Evolutionary conservation across 1,140 invertebrate genomes (phyloP).

Genomic region (Brevipalpus yothersi): DNA sequence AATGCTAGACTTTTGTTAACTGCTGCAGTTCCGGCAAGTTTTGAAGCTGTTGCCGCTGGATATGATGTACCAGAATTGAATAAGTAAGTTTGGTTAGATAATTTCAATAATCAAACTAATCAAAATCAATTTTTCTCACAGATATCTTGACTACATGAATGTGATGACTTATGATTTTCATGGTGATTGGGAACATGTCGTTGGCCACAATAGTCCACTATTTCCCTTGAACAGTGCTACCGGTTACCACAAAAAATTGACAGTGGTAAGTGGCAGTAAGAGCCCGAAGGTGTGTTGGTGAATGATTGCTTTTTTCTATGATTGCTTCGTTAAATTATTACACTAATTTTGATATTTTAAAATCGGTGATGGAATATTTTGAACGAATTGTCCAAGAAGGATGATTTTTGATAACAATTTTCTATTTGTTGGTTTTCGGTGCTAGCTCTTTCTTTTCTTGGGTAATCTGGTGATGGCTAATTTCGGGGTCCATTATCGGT

Average conservation of each 20-base stretch:
- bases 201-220: slow-evolving; percentile 32
- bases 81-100: slow-evolving; percentile 44
- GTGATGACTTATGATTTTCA: slow-evolving; percentile 21
- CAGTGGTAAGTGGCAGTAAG: slow-evolving; percentile 12
- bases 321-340: too few relatives aligned
- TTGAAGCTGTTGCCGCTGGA: slow-evolving; percentile 71
- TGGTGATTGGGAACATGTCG: slow-evolving; percentile 14
- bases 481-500: too few relatives aligned
- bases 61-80: slow-evolving; percentile 71
- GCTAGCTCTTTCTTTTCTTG: too few relatives aligned
- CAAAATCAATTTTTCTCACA: background rate
- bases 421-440: too few relatives aligned
- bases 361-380: too few relatives aligned
- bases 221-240: slow-evolving; percentile 65
- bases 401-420: too few relatives aligned
- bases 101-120: background rate
- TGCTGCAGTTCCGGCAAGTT: slow-evolving; percentile 69
- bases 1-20: slow-evolving; percentile 55
- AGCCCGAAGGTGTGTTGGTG: too few relatives aligned
- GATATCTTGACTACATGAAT: slow-evolving; percentile 21
- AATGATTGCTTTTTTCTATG: too few relatives aligned
- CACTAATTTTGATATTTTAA: too few relatives aligned
- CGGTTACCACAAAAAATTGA: slow-evolving; percentile 18
- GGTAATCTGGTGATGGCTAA: too few relatives aligned
- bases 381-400: too few relatives aligned